Conservation (phyloP, 2,113 vertebrate species). For the Mirounga angustirostris region DNA sequence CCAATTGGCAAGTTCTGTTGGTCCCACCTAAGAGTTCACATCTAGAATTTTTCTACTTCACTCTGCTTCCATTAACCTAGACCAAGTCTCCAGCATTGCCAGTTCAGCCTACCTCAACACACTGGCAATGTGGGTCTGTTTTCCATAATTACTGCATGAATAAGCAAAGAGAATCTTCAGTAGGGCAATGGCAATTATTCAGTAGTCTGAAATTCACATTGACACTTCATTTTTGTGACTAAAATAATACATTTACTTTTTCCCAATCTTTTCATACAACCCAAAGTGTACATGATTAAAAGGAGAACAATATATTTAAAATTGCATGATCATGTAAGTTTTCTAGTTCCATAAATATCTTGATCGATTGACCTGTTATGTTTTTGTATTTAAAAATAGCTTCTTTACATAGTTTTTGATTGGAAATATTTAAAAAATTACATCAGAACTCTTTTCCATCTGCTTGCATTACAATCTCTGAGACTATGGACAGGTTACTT, state of each 20-base stretch:
- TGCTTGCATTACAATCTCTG: background rate
- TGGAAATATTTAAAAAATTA: background rate
- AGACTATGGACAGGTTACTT: background rate
- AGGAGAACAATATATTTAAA: conserved; percentile 5
- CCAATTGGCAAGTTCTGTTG: background rate
- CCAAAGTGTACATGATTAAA: background rate
- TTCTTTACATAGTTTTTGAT: background rate
- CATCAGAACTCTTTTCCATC: background rate
- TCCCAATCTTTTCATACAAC: background rate
- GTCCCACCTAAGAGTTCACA: background rate
- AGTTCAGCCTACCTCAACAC: background rate
- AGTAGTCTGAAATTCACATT: background rate
- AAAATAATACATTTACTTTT: conserved; percentile 44
- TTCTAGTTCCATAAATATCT: background rate
- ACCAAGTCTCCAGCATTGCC: background rate
- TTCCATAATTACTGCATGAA: background rate
- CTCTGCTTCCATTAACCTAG: background rate
- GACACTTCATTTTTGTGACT: conserved; percentile 15
- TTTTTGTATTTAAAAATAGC: conserved; percentile 31
- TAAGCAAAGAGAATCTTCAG: conserved; percentile 46
- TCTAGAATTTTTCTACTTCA: background rate
- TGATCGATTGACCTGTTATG: background rate
- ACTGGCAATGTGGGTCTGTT: background rate
- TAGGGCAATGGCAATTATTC: background rate
- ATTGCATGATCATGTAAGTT: background rate